These are phyloP conservation scores for Lophius americanus DNA, from an alignment of 2,797 vertebrate species.

Conservation along the genomic window DNA sequence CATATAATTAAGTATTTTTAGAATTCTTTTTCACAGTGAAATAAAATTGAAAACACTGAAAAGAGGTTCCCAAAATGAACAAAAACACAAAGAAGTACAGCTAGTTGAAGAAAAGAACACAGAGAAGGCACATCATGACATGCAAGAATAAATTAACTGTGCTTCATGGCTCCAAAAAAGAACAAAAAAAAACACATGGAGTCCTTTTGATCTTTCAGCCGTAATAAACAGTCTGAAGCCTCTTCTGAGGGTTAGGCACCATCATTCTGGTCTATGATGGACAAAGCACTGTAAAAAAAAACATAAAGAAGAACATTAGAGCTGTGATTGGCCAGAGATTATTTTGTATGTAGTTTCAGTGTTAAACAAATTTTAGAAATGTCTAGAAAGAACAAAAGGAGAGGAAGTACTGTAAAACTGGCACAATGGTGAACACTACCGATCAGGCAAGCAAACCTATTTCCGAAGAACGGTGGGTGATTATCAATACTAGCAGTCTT, in stretches of 20 bases:
- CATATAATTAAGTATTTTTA: slow-evolving; percentile 1
- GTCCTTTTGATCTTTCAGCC: slow-evolving; percentile 47
- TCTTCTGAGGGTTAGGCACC: slow-evolving; percentile 20
- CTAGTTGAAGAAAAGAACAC: slow-evolving; percentile 23
- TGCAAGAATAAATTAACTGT: slow-evolving; percentile 66
- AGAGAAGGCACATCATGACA: slow-evolving; percentile 28
- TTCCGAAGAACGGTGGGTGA: not conserved
- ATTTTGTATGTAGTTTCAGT: no score
- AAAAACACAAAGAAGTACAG: slow-evolving; percentile 40
- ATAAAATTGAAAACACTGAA: slow-evolving; percentile 30
- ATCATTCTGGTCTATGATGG: slow-evolving; percentile 81
- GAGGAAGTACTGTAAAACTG: not conserved
- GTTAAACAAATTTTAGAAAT: no score
- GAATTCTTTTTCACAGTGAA: slow-evolving; percentile 20
- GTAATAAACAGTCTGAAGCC: slow-evolving; percentile 40
- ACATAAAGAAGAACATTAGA: slow-evolving; percentile 26
- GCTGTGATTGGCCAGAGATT: no score
- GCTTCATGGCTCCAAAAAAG: slow-evolving; percentile 48
- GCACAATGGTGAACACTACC: no score
- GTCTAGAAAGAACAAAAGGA: slow-evolving; percentile 8
- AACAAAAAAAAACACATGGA: slow-evolving; percentile 16
- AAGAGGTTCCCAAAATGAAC: slow-evolving; percentile 8
- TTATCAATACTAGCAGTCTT: slow-evolving; percentile 8
- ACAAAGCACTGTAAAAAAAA: slow-evolving; percentile 89
- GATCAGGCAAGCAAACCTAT: not conserved